Evolutionary conservation across 2,888 invertebrate species (phyloP).

Genomic region (Chrysotoxum bicinctum): DNA sequence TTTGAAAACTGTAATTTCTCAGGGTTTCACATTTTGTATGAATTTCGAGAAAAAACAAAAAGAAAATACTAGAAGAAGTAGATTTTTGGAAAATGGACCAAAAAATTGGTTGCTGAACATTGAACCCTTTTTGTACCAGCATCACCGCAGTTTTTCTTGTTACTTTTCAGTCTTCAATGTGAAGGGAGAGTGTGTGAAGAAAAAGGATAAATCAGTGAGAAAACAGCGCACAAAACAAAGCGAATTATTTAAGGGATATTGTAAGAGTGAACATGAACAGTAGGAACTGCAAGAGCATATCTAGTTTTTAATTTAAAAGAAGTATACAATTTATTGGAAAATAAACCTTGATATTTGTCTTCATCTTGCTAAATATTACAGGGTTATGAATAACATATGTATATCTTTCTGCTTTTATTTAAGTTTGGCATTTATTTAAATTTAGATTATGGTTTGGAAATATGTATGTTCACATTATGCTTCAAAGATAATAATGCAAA

Average conservation of each 20-base stretch:
- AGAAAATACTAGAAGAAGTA: conserved; percentile 31
- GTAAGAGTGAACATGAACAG: background rate
- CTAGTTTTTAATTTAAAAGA: no score
- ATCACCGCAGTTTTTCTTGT: conserved; percentile 15
- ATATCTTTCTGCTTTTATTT: no score
- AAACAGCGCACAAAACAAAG: conserved; percentile 14
- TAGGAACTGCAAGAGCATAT: background rate
- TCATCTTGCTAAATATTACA: no score
- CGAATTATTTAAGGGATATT: background rate
- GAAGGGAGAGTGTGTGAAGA: conserved; percentile 48
- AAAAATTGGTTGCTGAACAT: conserved; percentile 19
- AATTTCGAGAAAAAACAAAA: conserved; percentile 14
- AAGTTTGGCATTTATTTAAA: no score
- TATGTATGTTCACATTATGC: no score
- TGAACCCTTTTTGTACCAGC: conserved; percentile 38
- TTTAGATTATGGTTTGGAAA: no score
- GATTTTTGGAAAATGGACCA: conserved; percentile 23
- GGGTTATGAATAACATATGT: no score
- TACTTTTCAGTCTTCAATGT: background rate
- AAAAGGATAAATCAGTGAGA: conserved; percentile 55
- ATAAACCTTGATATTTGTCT: no score
- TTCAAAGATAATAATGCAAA: no score
- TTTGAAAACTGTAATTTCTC: conserved; percentile 59
- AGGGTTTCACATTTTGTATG: conserved; percentile 15
- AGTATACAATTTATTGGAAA: no score